phyloP scores from a whole-genome alignment of 2,797 vertebrate genomes.

The Enteromius fasciolatus region DNA sequence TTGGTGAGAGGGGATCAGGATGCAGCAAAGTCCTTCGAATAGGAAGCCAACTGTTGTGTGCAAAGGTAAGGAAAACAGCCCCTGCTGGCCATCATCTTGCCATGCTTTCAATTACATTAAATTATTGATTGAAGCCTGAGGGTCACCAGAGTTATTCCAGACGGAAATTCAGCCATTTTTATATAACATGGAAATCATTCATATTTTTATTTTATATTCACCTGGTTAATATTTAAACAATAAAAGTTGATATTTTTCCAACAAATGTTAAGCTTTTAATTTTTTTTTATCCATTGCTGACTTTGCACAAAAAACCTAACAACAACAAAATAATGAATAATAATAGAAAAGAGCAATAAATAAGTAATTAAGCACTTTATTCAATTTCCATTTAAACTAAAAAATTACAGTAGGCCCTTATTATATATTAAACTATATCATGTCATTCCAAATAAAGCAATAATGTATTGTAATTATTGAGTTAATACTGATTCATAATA shows the following conservation, averaged over 20 bases:
- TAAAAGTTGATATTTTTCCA: background rate
- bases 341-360: background rate
- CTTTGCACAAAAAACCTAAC: background rate
- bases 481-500: background rate
- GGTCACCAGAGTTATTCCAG: slow-evolving; percentile 2
- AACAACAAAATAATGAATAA: too few species aligned
- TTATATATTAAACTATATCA: background rate
- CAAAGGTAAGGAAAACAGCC: slow-evolving; percentile 19
- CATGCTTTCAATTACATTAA: slow-evolving; percentile 16
- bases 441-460: background rate
- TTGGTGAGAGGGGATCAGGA: background rate
- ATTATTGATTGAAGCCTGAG: slow-evolving; percentile 33
- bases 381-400: background rate
- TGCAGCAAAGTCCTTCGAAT: background rate
- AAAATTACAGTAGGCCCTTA: background rate
- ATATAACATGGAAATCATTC: background rate
- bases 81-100: slow-evolving; percentile 2
- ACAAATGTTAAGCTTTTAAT: too few species aligned
- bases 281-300: background rate
- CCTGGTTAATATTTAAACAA: background rate
- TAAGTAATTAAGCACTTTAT: background rate
- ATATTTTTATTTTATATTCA: background rate
- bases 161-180: background rate
- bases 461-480: background rate
- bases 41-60: background rate